Base-by-base conservation (phyloP, 2,797 vertebrate genomes). In the Gallirallus australis region DNA sequence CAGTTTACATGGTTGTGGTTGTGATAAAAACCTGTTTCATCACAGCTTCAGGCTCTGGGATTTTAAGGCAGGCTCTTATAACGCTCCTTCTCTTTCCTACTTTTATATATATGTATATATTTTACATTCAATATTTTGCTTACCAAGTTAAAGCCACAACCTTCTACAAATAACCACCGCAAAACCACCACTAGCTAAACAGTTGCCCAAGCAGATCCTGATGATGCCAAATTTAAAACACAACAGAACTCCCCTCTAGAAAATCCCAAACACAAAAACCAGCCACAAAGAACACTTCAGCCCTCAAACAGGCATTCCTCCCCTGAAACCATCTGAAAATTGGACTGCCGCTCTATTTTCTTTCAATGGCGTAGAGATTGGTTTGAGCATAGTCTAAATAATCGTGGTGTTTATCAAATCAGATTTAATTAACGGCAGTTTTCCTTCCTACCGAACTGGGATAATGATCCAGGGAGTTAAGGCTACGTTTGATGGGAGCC, bases 81-180 rank as follows among this genome's bases (percentile, higher is more conserved):
- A 54, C 30, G 24, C 28, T 50, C n/a, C 31, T 30, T n/a, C 39
- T 27, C 39, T 71, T 59, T 56, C 57, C 82, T 57, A 15, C 25
- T 68, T 24, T 35, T 16, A 21, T 1, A 1, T 15, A 15, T 7
- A 21, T 23, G 9, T 19, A 27, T 1, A 1, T 18, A 15, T 8
- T 21, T 23, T 16, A 18, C 6, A 3, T 28, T 59, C 37, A 42
- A 14, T 52, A 80, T 17, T 82, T 65, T 57, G 14, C 40, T 83
- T 64, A 59, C 15, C 63, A 76, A 18, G 63, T 69, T 47, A 65
- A 95, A 89, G 63, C 24, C 2, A 2, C 0, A 2, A 15, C 47
- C 93, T 89, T 52, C 78, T 69, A 84, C 63, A 76, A 85, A 72
- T 35, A 69, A 54, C 11, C 90, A 69, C 86, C 75, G 79, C 0